Percentiles rank a stretch among this genome's conserved stretches.
Evolutionary conservation across 2,797 vertebrate species (phyloP).

Genomic region (Coracias cyanogaster): DNA sequence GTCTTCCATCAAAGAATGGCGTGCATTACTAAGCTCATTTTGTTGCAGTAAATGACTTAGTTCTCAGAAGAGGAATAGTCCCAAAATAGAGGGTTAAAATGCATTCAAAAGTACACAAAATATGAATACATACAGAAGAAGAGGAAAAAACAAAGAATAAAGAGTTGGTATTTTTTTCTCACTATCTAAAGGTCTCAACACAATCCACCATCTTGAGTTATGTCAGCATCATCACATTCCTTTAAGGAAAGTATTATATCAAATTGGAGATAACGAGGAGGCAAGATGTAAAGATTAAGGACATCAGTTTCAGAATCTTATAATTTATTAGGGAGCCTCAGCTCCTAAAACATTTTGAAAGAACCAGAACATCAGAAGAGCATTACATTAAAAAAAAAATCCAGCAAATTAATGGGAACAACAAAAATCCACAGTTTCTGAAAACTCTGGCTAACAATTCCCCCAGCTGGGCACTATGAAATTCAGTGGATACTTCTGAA

Average conservation of each 20-base stretch:
- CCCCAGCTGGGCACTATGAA: background rate
- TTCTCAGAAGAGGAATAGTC: background rate
- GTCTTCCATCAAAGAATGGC: slow-evolving; percentile 8
- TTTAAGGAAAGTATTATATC: background rate
- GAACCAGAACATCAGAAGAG: background rate
- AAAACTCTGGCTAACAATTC: background rate
- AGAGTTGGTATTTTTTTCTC: background rate
- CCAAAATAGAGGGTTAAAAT: background rate
- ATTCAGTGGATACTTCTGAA: background rate
- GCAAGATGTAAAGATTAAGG: background rate
- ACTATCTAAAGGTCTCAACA: background rate
- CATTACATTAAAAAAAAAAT: background rate
- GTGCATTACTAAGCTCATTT: background rate
- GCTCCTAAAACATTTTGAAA: background rate
- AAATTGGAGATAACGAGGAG: background rate
- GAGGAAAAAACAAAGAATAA: background rate
- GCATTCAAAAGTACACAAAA: background rate
- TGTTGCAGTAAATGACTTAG: slow-evolving; percentile 3
- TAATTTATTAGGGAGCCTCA: background rate
- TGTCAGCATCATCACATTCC: background rate
- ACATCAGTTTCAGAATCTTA: background rate
- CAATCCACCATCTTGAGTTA: background rate
- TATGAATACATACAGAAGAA: background rate
- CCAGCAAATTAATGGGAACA: background rate
- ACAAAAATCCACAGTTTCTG: background rate